Evolutionary conservation across 2,797 vertebrate genomes (phyloP).

Genomic region (Acrocephalus scirpaceus): DNA sequence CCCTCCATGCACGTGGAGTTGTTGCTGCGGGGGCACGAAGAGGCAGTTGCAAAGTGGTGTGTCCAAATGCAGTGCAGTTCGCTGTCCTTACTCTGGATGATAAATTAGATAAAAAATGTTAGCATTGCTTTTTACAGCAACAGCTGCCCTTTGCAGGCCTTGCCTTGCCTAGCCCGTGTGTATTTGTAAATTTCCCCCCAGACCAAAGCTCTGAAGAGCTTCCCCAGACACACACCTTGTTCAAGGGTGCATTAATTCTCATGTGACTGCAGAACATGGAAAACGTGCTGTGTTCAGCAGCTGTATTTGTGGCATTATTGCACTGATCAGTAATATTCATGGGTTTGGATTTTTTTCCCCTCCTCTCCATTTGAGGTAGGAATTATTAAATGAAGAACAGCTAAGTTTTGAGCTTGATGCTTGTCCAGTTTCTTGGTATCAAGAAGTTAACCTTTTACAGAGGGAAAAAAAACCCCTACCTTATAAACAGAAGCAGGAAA

Average conservation of each 20-base stretch:
- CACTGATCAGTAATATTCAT: background rate
- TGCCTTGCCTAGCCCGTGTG: background rate
- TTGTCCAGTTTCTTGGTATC: background rate
- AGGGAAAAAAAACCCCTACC: fast-evolving
- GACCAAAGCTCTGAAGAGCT: background rate
- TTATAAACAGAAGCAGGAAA: background rate
- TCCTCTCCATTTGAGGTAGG: background rate
- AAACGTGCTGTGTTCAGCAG: background rate
- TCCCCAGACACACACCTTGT: background rate
- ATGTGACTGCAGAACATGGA: background rate
- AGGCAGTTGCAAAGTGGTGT: background rate
- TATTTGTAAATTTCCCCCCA: background rate
- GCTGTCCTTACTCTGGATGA: background rate
- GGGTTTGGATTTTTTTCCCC: background rate
- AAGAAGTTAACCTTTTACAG: background rate
- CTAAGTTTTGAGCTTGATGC: background rate
- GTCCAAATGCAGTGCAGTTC: background rate
- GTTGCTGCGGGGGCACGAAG: background rate
- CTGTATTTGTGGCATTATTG: background rate
- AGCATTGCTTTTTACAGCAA: background rate
- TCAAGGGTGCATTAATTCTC: background rate
- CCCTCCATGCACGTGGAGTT: fast-evolving
- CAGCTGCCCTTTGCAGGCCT: background rate
- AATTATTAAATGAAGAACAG: background rate
- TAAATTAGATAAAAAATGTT: background rate